Percentiles rank a stretch among this genome's conserved stretches.
Conservation (phyloP, 1,140 invertebrate genomes). For the Arion vulgaris region DNA sequence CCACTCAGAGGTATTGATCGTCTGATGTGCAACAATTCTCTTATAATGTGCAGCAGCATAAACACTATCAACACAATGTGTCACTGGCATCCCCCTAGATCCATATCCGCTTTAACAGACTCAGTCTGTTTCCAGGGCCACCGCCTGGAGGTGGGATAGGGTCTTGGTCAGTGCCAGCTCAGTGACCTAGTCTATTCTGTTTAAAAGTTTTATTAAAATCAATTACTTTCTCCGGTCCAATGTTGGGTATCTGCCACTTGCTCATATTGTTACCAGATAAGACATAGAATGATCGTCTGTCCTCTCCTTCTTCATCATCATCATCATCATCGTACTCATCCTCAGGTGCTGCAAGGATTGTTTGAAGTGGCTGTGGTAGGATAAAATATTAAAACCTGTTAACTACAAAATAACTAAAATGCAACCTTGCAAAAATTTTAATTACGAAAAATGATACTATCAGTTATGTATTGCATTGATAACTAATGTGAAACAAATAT, state of each 20-base stretch:
- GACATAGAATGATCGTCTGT: conserved; percentile 77
- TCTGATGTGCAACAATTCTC: too few species aligned
- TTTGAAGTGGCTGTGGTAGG: conserved; percentile 55
- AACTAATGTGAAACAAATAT: not conserved
- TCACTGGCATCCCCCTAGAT: too few species aligned
- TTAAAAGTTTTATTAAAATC: too few species aligned
- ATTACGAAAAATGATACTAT: conserved; percentile 2
- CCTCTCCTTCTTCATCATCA: conserved; percentile 62
- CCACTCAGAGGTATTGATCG: too few species aligned
- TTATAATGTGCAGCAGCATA: too few species aligned
- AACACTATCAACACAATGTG: too few species aligned
- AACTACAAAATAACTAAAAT: not conserved
- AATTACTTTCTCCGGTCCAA: conserved; percentile 65
- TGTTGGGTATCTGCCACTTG: conserved; percentile 78
- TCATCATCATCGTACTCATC: conserved; percentile 54
- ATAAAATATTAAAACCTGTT: not conserved
- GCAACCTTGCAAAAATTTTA: not conserved
- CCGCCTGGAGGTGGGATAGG: too few species aligned
- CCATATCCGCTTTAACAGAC: too few species aligned
- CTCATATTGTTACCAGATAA: conserved; percentile 80
- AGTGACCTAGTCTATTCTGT: too few species aligned
- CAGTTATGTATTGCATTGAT: not conserved
- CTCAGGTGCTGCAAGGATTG: conserved; percentile 49
- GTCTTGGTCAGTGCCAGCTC: too few species aligned
- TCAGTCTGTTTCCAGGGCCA: too few species aligned